A percentile compares a stretch with the other conserved stretches of the same genome.
Evolutionary conservation across 1,140 invertebrate species (phyloP).

Genomic region (Aethina tumida): DNA sequence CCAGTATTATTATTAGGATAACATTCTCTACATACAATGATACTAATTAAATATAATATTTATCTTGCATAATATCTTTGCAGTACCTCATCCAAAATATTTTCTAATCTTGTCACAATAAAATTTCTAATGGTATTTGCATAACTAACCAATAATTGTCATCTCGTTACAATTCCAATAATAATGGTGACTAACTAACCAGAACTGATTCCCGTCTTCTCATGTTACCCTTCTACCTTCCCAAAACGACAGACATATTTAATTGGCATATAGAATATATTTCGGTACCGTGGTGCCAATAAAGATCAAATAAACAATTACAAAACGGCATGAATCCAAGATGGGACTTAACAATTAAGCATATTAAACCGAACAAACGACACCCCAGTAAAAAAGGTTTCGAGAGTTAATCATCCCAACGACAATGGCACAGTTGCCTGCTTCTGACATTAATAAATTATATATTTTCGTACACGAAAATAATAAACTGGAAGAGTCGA

Average conservation of each 20-base stretch:
- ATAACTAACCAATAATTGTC: too few species aligned
- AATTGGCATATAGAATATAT: slow-evolving; percentile 8
- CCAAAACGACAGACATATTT: slow-evolving; percentile 1
- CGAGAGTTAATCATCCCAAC: slow-evolving; percentile 24
- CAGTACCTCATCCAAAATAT: too few species aligned
- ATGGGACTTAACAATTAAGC: slow-evolving; percentile 23
- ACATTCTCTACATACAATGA: too few species aligned
- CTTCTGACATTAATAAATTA: slow-evolving; percentile 29
- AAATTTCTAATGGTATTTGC: too few species aligned
- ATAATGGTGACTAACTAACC: too few species aligned
- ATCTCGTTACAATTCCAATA: too few species aligned
- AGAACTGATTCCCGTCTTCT: too few species aligned
- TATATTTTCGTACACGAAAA: slow-evolving; percentile 26
- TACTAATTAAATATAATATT: too few species aligned
- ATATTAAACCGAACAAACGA: slow-evolving; percentile 30
- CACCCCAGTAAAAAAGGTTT: slow-evolving; percentile 11
- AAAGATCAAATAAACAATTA: slow-evolving; percentile 18
- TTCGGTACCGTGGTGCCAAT: slow-evolving; percentile 4
- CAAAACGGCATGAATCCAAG: slow-evolving; percentile 20
- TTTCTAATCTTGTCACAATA: too few species aligned
- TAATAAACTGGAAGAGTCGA: slow-evolving; percentile 28
- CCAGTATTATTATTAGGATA: too few species aligned
- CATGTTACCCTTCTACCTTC: too few species aligned
- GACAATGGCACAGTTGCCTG: slow-evolving; percentile 20
- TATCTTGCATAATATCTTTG: too few species aligned